These are phyloP conservation scores for Pantherophis alleghaniensis DNA, from an alignment of 2,797 vertebrate genomes.

Conservation along the genomic window DNA sequence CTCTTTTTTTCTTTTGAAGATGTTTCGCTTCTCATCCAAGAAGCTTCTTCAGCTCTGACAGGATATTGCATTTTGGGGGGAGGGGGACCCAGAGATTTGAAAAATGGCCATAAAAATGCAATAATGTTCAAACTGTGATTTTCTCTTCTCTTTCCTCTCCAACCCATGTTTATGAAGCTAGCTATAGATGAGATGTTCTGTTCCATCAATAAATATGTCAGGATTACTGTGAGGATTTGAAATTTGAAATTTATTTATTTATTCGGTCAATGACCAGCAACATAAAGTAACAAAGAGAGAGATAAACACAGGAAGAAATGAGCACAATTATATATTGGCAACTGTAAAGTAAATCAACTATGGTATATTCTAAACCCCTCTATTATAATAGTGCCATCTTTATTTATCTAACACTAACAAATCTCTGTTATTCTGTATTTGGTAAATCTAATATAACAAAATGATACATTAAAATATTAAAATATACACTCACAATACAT, in stretches of 20 bases:
- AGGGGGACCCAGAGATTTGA: slow-evolving; percentile 20
- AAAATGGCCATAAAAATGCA: slow-evolving; percentile 62
- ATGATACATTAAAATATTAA: neutral
- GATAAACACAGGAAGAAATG: neutral
- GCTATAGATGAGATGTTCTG: slow-evolving; percentile 73
- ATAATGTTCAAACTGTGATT: slow-evolving; percentile 71
- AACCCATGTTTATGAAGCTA: slow-evolving; percentile 75
- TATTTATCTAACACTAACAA: too few relatives aligned
- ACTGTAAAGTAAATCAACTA: neutral
- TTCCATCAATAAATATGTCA: slow-evolving; percentile 77
- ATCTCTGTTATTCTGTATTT: neutral
- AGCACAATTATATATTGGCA: neutral
- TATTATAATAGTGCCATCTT: neutral
- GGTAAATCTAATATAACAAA: neutral
- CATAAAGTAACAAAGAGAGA: neutral
- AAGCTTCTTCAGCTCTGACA: too few relatives aligned
- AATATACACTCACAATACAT: neutral
- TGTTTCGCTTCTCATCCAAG: too few relatives aligned
- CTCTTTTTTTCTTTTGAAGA: neutral
- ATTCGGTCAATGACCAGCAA: neutral
- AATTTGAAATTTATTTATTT: neutral
- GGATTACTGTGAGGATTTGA: slow-evolving; percentile 73
- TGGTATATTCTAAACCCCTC: neutral
- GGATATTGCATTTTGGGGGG: too few relatives aligned
- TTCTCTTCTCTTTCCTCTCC: slow-evolving; percentile 66